These are phyloP conservation scores for Pogonocichla stellata DNA, from an alignment of 2,113 vertebrate species.

Conservation along the genomic window DNA sequence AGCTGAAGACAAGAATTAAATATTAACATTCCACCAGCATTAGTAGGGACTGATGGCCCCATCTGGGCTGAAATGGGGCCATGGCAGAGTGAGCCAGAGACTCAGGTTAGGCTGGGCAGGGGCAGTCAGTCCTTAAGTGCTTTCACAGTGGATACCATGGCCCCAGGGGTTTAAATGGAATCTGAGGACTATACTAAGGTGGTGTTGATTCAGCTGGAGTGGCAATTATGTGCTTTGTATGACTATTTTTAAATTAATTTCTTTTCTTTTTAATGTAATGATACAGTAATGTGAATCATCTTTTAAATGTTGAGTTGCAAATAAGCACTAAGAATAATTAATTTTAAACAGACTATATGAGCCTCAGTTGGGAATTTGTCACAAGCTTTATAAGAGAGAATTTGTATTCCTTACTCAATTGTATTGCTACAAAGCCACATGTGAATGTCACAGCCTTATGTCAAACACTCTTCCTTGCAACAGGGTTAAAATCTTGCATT, in stretches of 20 bases:
- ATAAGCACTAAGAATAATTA: neutral
- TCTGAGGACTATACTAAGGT: neutral
- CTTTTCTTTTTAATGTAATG: neutral
- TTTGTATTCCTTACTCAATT: neutral
- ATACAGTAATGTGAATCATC: neutral
- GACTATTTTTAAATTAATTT: neutral
- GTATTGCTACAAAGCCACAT: neutral
- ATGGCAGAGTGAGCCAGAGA: fast-evolving
- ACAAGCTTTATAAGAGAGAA: neutral
- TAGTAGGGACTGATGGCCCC: neutral
- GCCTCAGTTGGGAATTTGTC: neutral
- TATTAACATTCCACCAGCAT: neutral
- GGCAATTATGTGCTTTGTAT: neutral
- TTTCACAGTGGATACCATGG: neutral
- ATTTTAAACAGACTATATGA: neutral
- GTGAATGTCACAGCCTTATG: neutral
- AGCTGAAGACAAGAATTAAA: neutral
- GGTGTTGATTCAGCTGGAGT: neutral
- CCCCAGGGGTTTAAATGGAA: fast-evolving
- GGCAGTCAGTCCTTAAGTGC: fast-evolving
- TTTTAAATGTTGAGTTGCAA: neutral
- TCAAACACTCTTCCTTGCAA: neutral
- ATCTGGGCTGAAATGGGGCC: neutral
- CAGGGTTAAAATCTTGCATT: neutral
- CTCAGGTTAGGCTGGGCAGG: neutral